Conservation (phyloP, 2,888 invertebrate genomes). For the Apoderus coryli region DNA sequence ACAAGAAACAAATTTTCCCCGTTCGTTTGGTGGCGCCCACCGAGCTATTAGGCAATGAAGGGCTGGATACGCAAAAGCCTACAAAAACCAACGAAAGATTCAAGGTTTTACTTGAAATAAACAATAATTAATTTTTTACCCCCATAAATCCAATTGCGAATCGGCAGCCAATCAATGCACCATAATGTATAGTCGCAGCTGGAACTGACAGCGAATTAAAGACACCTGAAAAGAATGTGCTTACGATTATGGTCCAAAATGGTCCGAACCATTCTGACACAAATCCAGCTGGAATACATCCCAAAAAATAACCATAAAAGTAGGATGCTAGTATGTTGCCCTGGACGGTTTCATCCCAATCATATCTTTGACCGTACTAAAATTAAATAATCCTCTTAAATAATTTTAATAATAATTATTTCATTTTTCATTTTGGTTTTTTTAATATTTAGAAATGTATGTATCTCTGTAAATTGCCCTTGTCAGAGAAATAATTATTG, state of each 20-base stretch:
- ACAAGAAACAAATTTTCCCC: constrained; percentile 54
- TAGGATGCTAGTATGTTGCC: constrained; percentile 20
- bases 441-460: too few species aligned
- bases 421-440: too few species aligned
- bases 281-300: constrained; percentile 20
- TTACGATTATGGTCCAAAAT: constrained; percentile 15
- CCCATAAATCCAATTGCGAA: constrained; percentile 43
- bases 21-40: constrained; percentile 60
- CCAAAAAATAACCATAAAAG: constrained; percentile 21
- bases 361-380: too few species aligned
- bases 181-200: constrained; percentile 37
- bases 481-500: too few species aligned
- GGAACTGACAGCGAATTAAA: constrained; percentile 36
- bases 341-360: constrained; percentile 21
- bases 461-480: too few species aligned
- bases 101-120: constrained; percentile 25
- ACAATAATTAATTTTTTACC: constrained; percentile 31
- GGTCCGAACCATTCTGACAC: constrained; percentile 21
- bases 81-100: too few species aligned
- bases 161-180: constrained; percentile 37
- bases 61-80: constrained; percentile 48
- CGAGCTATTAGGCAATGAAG: constrained; percentile 49
- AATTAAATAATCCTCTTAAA: too few species aligned
- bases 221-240: constrained; percentile 12
- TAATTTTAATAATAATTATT: too few species aligned